Conservation (phyloP, 2,797 vertebrate species). For the Pyrocephalus nanus region DNA sequence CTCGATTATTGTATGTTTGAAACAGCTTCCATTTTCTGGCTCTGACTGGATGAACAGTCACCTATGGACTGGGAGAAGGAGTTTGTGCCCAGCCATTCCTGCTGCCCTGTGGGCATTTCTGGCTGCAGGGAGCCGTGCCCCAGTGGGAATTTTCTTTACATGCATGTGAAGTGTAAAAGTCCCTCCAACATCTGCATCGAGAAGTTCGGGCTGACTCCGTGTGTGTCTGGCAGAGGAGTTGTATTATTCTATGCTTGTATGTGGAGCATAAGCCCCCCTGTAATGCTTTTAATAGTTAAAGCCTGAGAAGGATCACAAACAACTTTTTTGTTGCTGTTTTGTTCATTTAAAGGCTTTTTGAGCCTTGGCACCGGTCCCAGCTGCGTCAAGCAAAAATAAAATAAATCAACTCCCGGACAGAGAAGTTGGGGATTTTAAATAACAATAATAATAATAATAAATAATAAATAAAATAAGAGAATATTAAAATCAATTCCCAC, state of each 20-base stretch:
- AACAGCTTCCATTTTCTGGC: conserved; percentile 10
- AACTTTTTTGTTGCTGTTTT: background rate
- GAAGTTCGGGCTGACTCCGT: background rate
- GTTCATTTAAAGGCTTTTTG: background rate
- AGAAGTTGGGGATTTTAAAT: background rate
- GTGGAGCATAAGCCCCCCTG: background rate
- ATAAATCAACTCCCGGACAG: background rate
- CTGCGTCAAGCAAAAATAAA: background rate
- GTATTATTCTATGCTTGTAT: background rate
- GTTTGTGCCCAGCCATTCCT: background rate
- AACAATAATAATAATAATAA: background rate
- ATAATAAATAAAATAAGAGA: background rate
- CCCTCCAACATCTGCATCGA: background rate
- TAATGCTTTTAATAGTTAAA: background rate
- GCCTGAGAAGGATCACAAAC: background rate
- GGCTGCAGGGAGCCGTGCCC: background rate
- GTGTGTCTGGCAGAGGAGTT: background rate
- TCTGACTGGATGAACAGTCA: background rate
- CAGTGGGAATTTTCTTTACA: background rate
- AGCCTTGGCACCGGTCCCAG: background rate
- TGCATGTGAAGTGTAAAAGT: background rate
- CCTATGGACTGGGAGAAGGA: background rate
- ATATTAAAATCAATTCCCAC: too few species aligned
- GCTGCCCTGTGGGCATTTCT: background rate
- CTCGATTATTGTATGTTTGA: background rate